phyloP scores from a whole-genome alignment of 2,113 vertebrate species.

The Eulemur macaco region DNA sequence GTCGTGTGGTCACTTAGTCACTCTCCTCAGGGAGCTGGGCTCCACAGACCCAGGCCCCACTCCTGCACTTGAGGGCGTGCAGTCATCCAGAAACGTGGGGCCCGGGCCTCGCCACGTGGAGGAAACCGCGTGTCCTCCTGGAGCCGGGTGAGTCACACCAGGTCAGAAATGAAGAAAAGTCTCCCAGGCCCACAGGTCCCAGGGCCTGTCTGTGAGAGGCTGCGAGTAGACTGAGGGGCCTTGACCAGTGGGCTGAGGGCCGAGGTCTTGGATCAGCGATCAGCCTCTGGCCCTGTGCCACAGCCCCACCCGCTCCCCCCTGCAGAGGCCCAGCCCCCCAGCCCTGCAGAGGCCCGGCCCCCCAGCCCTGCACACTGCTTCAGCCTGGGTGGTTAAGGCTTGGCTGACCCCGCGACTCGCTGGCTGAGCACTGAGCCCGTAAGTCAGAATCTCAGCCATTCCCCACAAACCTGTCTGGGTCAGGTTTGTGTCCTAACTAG shows the following conservation, averaged over 20 bases:
- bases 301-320: neutral
- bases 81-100: neutral
- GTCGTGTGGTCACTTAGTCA: neutral
- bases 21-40: neutral
- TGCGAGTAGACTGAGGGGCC: neutral
- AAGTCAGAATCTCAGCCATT: neutral
- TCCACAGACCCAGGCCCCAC: too few relatives aligned
- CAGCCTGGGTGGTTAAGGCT: neutral
- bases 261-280: neutral
- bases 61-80: neutral
- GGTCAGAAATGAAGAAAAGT: neutral
- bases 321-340: neutral
- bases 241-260: neutral
- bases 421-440: neutral
- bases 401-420: neutral
- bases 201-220: neutral
- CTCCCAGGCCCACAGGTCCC: neutral
- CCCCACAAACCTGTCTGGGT: neutral
- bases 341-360: fast-evolving
- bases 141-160: too few relatives aligned
- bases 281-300: neutral
- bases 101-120: neutral
- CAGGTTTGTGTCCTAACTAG: neutral
- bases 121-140: neutral
- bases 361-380: neutral